Base-by-base conservation (phyloP, 2,797 vertebrate species). In the Stomatorhinus walkeri region DNA sequence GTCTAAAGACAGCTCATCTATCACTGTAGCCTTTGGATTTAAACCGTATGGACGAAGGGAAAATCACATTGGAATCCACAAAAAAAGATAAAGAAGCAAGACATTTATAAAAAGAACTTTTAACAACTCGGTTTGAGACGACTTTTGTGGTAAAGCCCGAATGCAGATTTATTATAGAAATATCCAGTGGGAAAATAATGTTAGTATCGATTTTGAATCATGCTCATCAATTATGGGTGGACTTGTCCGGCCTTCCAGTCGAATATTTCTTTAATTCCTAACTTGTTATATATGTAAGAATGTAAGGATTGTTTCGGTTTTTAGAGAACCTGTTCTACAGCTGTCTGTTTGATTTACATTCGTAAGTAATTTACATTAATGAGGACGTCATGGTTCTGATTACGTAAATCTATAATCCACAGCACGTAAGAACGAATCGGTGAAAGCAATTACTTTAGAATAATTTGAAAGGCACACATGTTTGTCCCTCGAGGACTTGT, bases 391-490 rank as follows among this genome's bases (percentile, higher is more conserved):
- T 85, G 32, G 49, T 61, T 40, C 85, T 87, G 85, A 87, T 56
- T 56, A 87, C 51, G 32, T 59, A 87, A 87, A 87, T 87, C 85
- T 59, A 87, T 87, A 87, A 87, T 87, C 85, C 51, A 56, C 85
- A 40, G 52, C 85, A 87, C 52, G 52, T 87, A 56, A 87, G 79
- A 61, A 48, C 19, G 54, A 46, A 49, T 49, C 36, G 54, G 54
- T 43, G 79, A 88, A 59, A 85, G 81, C 54, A 68, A 88, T 88
- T 85, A 88, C 88, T 88, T 84, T 61, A 43, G 40, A 16, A 56
- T 85, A 36, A 85, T 88, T 88, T 68, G 88, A 88, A 88, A 88
- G 88, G 79, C 52, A 64, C 40, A 36, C 12, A 88, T 56, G 51
- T 52, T 64, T 64, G 56, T 68, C 56, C 59, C 40, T 68, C 19